Conservation (phyloP, 2,888 invertebrate species). For the Acleris laterana region DNA sequence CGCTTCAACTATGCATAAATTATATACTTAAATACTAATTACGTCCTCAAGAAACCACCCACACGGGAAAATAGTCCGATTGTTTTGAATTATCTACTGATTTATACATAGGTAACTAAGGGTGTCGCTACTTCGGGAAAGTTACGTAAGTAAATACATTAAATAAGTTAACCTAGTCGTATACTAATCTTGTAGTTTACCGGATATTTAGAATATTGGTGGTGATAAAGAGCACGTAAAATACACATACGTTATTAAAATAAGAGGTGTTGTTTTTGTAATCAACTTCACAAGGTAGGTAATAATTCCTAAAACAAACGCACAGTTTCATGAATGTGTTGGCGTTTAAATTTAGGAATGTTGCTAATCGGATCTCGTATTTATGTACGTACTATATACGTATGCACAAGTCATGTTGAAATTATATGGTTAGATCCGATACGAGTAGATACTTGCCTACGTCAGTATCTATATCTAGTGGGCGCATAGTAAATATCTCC, state of each 20-base stretch:
- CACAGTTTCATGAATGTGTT: constrained; percentile 37
- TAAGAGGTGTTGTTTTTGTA: background rate
- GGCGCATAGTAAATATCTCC: constrained; percentile 30
- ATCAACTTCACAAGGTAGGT: constrained; percentile 9
- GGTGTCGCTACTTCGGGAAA: no score
- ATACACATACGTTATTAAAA: no score
- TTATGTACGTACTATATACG: constrained; percentile 7
- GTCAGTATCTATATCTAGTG: background rate
- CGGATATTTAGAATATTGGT: no score
- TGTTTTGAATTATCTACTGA: no score
- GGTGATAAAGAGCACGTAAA: constrained; percentile 3
- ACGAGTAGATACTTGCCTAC: constrained; percentile 10
- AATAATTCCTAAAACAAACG: constrained; percentile 31
- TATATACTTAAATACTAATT: no score
- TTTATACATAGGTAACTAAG: no score
- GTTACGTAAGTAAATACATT: no score
- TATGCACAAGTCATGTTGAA: constrained; percentile 15
- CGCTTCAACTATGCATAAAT: no score
- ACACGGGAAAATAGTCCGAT: no score
- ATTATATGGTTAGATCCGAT: constrained; percentile 27
- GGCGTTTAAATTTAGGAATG: constrained; percentile 44
- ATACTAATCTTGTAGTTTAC: no score
- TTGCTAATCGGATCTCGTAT: constrained; percentile 36
- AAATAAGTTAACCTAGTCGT: no score
- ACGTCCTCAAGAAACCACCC: no score